These are phyloP conservation scores for Corythucha ciliata DNA, from an alignment of 2,888 invertebrate species.

Conservation along the genomic window DNA sequence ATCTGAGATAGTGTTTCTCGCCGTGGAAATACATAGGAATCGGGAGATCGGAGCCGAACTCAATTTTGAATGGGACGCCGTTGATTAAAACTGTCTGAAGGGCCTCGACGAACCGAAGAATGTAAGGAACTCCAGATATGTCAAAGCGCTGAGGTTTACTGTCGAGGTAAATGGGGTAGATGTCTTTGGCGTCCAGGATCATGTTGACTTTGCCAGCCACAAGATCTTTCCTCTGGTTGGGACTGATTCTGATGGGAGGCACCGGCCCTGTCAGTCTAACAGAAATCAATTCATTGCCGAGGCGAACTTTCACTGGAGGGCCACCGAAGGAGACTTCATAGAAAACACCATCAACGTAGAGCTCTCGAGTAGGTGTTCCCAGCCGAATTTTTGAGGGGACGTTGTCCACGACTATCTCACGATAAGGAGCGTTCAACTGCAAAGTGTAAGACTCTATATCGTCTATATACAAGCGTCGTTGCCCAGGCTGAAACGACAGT, in stretches of 20 bases:
- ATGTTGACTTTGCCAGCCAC: conserved; percentile 76
- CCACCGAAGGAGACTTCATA: conserved; percentile 91
- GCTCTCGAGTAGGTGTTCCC: conserved; percentile 84
- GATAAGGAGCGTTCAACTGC: conserved; percentile 44
- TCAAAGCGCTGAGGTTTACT: conserved; percentile 64
- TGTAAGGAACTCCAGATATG: conserved; percentile 60
- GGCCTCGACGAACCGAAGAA: conserved; percentile 70
- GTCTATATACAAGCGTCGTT: conserved; percentile 62
- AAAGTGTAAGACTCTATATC: conserved; percentile 42
- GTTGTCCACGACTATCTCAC: conserved; percentile 63
- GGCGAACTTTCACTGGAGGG: conserved; percentile 70
- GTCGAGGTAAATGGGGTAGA: conserved; percentile 73
- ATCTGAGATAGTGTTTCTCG: conserved; percentile 67
- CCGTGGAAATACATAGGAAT: conserved; percentile 65
- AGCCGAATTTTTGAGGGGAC: conserved; percentile 54
- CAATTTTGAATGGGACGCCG: conserved; percentile 66
- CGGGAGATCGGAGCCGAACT: conserved; percentile 69
- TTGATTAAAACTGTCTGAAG: conserved; percentile 68
- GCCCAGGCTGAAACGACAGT: conserved; percentile 74
- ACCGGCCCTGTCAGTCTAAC: conserved; percentile 82
- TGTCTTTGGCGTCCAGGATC: conserved; percentile 68
- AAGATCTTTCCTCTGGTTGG: conserved; percentile 63
- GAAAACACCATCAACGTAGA: conserved; percentile 79
- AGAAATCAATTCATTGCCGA: conserved; percentile 65
- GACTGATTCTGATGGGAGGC: conserved; percentile 87